Evolutionary conservation across 1,140 invertebrate genomes (phyloP).

Genomic region (Mya arenaria): DNA sequence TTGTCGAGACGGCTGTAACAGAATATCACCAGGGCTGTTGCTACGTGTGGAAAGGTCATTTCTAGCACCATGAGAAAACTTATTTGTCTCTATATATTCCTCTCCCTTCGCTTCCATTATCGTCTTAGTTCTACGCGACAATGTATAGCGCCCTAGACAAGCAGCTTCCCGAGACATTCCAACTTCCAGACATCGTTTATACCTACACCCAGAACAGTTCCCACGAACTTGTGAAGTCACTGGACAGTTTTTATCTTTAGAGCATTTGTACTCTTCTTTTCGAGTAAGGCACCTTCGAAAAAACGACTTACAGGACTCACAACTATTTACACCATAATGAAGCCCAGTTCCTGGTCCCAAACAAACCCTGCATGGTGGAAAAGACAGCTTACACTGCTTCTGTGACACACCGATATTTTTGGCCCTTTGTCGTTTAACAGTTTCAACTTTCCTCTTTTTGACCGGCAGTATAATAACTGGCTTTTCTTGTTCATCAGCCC

Average conservation of each 20-base stretch:
- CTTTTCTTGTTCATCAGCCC: neutral
- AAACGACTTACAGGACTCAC: conserved; percentile 54
- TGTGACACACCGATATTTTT: conserved; percentile 47
- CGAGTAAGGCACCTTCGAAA: conserved; percentile 48
- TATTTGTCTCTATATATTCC: no score
- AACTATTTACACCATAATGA: conserved; percentile 56
- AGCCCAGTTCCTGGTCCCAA: conserved; percentile 38
- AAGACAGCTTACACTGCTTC: conserved; percentile 49
- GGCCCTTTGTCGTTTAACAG: conserved; percentile 29
- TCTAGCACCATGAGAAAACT: no score
- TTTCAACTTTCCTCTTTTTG: conserved; percentile 43
- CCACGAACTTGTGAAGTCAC: conserved; percentile 47
- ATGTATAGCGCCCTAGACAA: conserved; percentile 50
- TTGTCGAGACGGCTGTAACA: neutral
- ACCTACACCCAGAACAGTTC: conserved; percentile 51
- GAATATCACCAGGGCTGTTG: neutral
- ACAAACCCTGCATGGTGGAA: conserved; percentile 51
- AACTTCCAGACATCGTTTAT: conserved; percentile 40
- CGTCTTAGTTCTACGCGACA: conserved; percentile 41
- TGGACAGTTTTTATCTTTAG: conserved; percentile 33
- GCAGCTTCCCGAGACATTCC: conserved; percentile 53
- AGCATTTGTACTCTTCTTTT: conserved; percentile 53
- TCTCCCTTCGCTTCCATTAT: conserved; percentile 53
- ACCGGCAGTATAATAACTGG: conserved; percentile 21
- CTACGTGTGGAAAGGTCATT: neutral